Percentiles rank a stretch among this genome's conserved stretches.
Conservation (phyloP, 2,113 vertebrate species). For the Jacana jacana region DNA sequence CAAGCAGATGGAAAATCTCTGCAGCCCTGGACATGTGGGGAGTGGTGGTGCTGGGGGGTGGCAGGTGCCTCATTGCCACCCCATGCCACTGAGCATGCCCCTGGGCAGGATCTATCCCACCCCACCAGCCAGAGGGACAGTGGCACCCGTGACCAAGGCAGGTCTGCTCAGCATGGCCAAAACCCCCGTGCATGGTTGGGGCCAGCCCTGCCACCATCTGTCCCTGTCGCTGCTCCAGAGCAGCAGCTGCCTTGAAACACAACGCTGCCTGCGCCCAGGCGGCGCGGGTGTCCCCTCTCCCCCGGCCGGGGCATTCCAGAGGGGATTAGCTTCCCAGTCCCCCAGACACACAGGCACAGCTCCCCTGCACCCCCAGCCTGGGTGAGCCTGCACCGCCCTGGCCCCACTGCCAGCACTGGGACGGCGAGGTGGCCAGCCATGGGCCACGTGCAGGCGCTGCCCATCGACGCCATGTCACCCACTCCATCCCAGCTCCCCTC, state of each 20-base stretch:
- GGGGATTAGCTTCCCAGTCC: slow-evolving; percentile 2
- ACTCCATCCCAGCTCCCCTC: not conserved
- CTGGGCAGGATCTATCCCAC: not conserved
- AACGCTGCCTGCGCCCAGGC: slow-evolving; percentile 27
- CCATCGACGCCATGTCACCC: accelerated
- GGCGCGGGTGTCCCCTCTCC: not conserved
- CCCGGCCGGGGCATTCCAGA: slow-evolving; percentile 10
- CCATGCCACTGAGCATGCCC: accelerated
- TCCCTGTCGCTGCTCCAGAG: slow-evolving; percentile 36
- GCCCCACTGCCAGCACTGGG: not conserved
- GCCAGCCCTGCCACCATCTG: slow-evolving; percentile 26
- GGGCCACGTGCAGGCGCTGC: not conserved
- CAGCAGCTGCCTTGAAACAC: slow-evolving; percentile 64
- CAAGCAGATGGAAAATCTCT: not conserved
- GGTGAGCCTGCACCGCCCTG: accelerated
- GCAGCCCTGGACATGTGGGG: accelerated
- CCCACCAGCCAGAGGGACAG: accelerated
- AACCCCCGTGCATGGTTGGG: not conserved
- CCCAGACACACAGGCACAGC: not conserved
- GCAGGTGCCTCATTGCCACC: not conserved
- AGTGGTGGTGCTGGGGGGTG: accelerated
- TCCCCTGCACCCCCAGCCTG: not conserved
- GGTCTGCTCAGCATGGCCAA: not conserved
- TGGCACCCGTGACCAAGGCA: not conserved
- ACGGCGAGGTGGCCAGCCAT: accelerated